These are phyloP conservation scores for Drosophila quadrilineata DNA, from an alignment of 1,140 invertebrate species.

Conservation along the genomic window DNA sequence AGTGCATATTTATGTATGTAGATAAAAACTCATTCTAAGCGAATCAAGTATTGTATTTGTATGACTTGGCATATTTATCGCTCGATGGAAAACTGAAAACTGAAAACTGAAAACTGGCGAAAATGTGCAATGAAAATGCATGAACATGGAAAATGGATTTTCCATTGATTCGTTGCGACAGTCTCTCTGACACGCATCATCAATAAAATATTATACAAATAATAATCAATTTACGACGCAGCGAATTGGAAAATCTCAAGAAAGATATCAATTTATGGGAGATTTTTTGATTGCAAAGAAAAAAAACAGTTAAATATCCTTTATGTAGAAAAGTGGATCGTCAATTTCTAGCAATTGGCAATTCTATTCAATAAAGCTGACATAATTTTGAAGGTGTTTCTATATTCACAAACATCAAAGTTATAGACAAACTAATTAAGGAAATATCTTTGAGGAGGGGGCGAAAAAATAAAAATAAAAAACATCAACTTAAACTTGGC, in stretches of 20 bases:
- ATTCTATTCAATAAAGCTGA: no score
- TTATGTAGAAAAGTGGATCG: no score
- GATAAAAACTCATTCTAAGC: neutral
- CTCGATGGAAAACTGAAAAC: no score
- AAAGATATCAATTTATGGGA: neutral
- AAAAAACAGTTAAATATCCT: no score
- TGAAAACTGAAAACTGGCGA: no score
- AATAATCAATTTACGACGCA: constrained; percentile 10
- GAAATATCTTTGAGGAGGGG: constrained; percentile 4
- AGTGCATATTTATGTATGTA: no score
- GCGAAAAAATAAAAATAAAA: constrained; percentile 12
- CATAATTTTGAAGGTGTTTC: no score
- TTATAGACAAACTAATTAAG: neutral
- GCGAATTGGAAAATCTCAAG: neutral
- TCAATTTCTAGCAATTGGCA: no score
- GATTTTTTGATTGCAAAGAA: no score
- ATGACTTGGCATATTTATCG: constrained; percentile 12
- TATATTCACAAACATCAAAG: neutral
- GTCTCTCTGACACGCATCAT: constrained; percentile 13
- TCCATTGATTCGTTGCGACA: constrained; percentile 2
- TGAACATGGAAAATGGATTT: constrained; percentile 31
- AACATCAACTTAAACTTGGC: constrained; percentile 18
- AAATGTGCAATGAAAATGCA: constrained; percentile 15
- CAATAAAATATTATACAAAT: constrained; percentile 2
- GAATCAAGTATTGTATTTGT: neutral